Evolutionary conservation across 2,888 invertebrate species (phyloP).

Genomic region (Trachelus troglodyta): DNA sequence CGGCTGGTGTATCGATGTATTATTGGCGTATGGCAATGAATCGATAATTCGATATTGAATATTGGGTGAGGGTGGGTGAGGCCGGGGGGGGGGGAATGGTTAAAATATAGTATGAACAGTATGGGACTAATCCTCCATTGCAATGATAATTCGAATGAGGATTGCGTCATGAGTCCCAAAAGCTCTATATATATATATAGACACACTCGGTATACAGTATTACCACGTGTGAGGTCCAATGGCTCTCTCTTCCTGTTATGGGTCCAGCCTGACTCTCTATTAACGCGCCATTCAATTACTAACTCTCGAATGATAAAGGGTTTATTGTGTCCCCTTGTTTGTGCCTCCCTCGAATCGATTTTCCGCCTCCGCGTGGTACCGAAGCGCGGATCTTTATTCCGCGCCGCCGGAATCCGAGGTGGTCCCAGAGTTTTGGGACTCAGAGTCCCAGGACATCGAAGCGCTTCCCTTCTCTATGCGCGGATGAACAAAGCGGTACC

Average conservation of each 20-base stretch:
- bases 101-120: not conserved
- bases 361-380: constrained; percentile 26
- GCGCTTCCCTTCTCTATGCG: not conserved
- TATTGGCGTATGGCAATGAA: not conserved
- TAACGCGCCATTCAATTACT: constrained; percentile 41
- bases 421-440: constrained; percentile 6
- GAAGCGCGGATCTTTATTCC: constrained; percentile 15
- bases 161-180: not conserved
- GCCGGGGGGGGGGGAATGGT: no score
- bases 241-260: not conserved
- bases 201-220: not conserved
- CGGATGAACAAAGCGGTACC: not conserved
- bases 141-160: not conserved
- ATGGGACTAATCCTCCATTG: not conserved
- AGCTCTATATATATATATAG: not conserved
- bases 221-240: constrained; percentile 40
- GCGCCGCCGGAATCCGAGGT: constrained; percentile 21
- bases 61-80: no score
- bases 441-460: not conserved
- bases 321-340: constrained; percentile 36
- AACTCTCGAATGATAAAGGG: constrained; percentile 32
- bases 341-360: constrained; percentile 40
- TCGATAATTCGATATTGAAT: not conserved
- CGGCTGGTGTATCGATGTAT: not conserved
- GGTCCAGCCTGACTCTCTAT: constrained; percentile 22